These are phyloP conservation scores for Elmis aenea DNA, from an alignment of 2,888 invertebrate species.

Conservation along the genomic window DNA sequence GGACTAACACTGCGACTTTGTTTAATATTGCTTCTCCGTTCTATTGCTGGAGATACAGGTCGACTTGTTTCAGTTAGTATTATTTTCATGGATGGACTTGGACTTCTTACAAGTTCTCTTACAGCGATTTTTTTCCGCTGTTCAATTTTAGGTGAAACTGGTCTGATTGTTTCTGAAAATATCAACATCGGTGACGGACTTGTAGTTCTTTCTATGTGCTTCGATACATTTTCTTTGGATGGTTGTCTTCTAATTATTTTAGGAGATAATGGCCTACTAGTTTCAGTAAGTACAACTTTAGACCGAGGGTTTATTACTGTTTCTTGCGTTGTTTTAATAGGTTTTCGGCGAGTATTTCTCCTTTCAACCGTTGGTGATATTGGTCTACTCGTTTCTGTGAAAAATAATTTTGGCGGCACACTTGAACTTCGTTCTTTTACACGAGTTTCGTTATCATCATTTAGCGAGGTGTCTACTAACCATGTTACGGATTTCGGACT, in stretches of 20 bases:
- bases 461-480: constrained; percentile 41
- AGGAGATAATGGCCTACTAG: constrained; percentile 34
- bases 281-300: constrained; percentile 42
- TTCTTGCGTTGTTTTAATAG: constrained; percentile 1
- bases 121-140: neutral
- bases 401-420: constrained; percentile 50
- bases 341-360: neutral
- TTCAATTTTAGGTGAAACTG: neutral
- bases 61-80: constrained; percentile 25
- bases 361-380: constrained; percentile 40
- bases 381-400: constrained; percentile 49
- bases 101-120: neutral
- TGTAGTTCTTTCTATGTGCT: neutral
- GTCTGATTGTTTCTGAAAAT: neutral
- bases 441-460: constrained; percentile 4
- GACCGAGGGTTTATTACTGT: constrained; percentile 1
- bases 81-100: constrained; percentile 4
- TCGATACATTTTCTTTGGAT: no score
- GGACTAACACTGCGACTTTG: neutral
- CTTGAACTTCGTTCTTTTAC: constrained; percentile 46
- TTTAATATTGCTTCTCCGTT: constrained; percentile 17
- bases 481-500: constrained; percentile 59
- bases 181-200: neutral
- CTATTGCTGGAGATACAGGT: constrained; percentile 32
- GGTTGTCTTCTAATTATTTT: constrained; percentile 6